These are phyloP conservation scores for Corythaeola cristata DNA, from an alignment of 2,113 vertebrate species.

Conservation along the genomic window DNA sequence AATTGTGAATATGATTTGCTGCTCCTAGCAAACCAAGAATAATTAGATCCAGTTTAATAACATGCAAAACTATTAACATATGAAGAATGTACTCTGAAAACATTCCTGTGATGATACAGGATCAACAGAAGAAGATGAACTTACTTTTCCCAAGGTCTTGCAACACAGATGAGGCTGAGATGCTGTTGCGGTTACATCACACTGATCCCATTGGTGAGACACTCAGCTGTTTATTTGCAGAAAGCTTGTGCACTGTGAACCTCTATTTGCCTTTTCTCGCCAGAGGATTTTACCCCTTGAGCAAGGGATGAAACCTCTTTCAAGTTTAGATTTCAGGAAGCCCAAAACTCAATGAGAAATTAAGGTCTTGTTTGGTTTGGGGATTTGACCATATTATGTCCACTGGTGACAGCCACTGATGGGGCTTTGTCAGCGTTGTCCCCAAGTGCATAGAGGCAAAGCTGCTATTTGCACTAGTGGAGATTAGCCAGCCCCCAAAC, in stretches of 20 bases:
- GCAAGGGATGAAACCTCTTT: conserved; percentile 11
- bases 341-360: conserved; percentile 41
- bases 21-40: conserved; percentile 57
- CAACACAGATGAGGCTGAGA: neutral
- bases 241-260: conserved; percentile 2
- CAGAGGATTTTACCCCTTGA: conserved; percentile 4
- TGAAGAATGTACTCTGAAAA: conserved; percentile 53
- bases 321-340: conserved; percentile 20
- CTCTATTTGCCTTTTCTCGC: conserved; percentile 21
- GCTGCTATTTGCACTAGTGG: conserved; percentile 40
- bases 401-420: conserved; percentile 11
- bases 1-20: conserved; percentile 45
- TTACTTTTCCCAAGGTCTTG: neutral
- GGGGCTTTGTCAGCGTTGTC: conserved; percentile 9
- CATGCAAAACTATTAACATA: conserved; percentile 46
- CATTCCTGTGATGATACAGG: neutral
- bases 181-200: neutral
- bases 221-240: neutral
- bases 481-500: conserved; percentile 2
- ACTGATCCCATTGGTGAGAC: neutral
- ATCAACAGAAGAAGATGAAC: conserved; percentile 44
- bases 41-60: conserved; percentile 59
- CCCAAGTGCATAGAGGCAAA: neutral
- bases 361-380: conserved; percentile 52
- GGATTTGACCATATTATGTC: conserved; percentile 52